Evolutionary conservation across 2,113 vertebrate species (phyloP).

Genomic region (Archocentrus centrarchus): DNA sequence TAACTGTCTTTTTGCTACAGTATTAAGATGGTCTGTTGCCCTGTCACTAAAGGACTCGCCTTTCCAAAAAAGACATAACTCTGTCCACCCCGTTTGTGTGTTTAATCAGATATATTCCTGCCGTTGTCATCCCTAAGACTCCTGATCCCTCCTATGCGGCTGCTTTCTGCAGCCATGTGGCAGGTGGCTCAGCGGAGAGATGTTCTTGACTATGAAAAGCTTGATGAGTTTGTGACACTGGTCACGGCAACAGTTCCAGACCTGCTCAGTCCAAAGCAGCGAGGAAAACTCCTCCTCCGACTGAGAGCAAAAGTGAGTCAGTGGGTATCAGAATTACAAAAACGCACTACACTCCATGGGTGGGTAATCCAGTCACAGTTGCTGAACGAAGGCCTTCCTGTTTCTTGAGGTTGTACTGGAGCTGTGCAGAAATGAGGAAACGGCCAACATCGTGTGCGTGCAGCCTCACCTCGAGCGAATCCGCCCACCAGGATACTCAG

Average conservation of each 20-base stretch:
- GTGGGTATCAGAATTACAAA: not conserved
- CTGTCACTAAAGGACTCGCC: not conserved
- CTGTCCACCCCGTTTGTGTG: not conserved
- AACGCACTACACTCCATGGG: not conserved
- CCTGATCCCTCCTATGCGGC: conserved; percentile 68
- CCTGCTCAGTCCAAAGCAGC: conserved; percentile 77
- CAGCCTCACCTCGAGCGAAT: conserved; percentile 66
- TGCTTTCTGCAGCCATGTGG: conserved; percentile 79
- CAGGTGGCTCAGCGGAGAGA: conserved; percentile 65
- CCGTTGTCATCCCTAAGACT: conserved; percentile 59
- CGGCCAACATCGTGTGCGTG: conserved; percentile 38
- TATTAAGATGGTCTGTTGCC: not conserved
- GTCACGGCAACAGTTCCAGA: conserved; percentile 75
- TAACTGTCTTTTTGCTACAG: not conserved
- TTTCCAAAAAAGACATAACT: not conserved
- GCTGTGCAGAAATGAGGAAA: conserved; percentile 60
- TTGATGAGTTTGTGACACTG: conserved; percentile 74
- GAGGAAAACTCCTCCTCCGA: conserved; percentile 77
- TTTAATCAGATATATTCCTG: conserved; percentile 56
- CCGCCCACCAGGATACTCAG: conserved; percentile 51
- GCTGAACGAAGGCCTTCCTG: not conserved
- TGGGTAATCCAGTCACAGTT: not conserved
- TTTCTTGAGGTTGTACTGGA: conserved; percentile 66
- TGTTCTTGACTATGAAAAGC: conserved; percentile 71
- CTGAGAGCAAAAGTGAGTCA: conserved; percentile 79